A percentile compares a stretch with the other conserved stretches of the same genome.
Conservation (phyloP, 2,888 invertebrate species). For the Macrostomum cliftonense region DNA sequence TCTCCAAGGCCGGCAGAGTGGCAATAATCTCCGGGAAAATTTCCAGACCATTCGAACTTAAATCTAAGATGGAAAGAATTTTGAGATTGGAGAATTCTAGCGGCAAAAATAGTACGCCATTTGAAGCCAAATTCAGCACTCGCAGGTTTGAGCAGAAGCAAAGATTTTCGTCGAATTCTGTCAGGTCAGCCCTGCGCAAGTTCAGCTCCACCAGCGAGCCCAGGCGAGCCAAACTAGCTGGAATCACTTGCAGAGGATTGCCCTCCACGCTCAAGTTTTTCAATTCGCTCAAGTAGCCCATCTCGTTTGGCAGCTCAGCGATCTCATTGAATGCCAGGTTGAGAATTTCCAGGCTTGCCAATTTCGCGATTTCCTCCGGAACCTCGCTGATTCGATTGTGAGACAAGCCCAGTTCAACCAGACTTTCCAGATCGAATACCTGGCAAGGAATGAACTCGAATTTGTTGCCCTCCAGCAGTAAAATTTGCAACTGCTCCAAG, state of each 20-base stretch:
- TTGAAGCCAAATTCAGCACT: too few species aligned
- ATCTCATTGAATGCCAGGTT: slow-evolving; percentile 19
- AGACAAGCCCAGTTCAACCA: slow-evolving; percentile 14
- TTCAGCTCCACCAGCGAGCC: too few species aligned
- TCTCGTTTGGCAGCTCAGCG: slow-evolving; percentile 23
- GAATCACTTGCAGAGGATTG: not conserved
- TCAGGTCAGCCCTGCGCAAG: too few species aligned
- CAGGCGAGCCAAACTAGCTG: too few species aligned
- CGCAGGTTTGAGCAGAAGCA: too few species aligned
- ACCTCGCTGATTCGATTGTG: slow-evolving; percentile 2
- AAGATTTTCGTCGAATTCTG: too few species aligned
- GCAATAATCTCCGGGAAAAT: slow-evolving; percentile 20
- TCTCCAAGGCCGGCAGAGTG: slow-evolving; percentile 18
- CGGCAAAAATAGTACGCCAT: too few species aligned
- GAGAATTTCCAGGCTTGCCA: not conserved
- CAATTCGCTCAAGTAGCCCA: slow-evolving; percentile 22
- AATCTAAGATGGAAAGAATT: slow-evolving; percentile 15
- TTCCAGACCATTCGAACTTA: slow-evolving; percentile 22
- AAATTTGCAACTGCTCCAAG: slow-evolving; percentile 19
- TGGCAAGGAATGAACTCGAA: slow-evolving; percentile 23
- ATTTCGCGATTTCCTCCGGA: not conserved
- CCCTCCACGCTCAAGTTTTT: not conserved
- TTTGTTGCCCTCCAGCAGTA: slow-evolving; percentile 24
- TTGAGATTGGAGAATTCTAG: slow-evolving; percentile 4
- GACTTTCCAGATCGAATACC: slow-evolving; percentile 22